These are phyloP conservation scores for Eurosta solidaginis DNA, from an alignment of 1,140 invertebrate species.

Conservation along the genomic window DNA sequence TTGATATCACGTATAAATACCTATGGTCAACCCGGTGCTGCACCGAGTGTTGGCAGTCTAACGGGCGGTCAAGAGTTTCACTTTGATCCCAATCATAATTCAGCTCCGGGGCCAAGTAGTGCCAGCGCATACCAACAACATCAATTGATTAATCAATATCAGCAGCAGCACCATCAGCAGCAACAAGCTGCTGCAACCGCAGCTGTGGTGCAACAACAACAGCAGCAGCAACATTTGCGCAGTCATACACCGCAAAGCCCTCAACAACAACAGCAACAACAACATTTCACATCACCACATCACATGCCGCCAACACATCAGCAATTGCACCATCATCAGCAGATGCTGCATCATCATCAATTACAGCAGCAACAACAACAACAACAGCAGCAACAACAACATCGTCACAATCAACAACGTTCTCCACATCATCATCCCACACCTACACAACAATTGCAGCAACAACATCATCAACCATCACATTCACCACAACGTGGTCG, in stretches of 20 bases:
- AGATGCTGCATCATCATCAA: conserved; percentile 46
- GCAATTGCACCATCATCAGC: conserved; percentile 51
- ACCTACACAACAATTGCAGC: conserved; percentile 42
- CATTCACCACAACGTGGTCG: conserved; percentile 47
- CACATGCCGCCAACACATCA: conserved; percentile 44
- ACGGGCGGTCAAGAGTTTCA: conserved; percentile 43
- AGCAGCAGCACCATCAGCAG: conserved; percentile 46
- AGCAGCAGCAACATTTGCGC: conserved; percentile 50
- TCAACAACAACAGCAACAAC: conserved; percentile 46
- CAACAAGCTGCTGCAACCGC: conserved; percentile 38
- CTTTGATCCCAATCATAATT: conserved; percentile 50
- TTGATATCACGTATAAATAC: conserved; percentile 46
- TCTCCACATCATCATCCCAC: conserved; percentile 44
- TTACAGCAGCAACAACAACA: conserved; percentile 44
- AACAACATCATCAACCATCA: conserved; percentile 50
- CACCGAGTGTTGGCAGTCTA: conserved; percentile 11
- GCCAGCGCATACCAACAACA: conserved; percentile 48
- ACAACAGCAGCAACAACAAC: conserved; percentile 45
- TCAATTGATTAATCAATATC: conserved; percentile 43
- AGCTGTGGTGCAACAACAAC: conserved; percentile 38
- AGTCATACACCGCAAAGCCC: conserved; percentile 56
- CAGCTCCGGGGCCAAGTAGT: conserved; percentile 38
- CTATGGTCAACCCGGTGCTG: conserved; percentile 36
- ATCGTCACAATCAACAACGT: conserved; percentile 41
- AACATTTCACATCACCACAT: conserved; percentile 50